These are phyloP conservation scores for Cynopterus brachyotis DNA, from an alignment of 2,113 vertebrate species.

Conservation along the genomic window DNA sequence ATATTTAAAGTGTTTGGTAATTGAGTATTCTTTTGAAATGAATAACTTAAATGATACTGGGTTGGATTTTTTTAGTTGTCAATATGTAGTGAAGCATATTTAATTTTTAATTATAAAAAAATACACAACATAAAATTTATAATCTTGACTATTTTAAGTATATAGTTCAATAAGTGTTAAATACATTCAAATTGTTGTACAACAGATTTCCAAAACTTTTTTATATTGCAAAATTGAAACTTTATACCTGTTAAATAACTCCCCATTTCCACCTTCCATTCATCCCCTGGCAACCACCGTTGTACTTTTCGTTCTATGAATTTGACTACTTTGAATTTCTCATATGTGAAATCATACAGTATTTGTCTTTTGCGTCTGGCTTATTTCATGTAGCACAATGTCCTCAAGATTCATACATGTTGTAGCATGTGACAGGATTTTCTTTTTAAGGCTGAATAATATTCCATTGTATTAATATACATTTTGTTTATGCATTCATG, in stretches of 20 bases:
- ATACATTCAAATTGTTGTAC: background rate
- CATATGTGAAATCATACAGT: background rate
- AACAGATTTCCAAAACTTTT: background rate
- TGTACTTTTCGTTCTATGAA: background rate
- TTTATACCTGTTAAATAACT: background rate
- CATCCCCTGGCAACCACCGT: background rate
- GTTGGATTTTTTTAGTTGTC: background rate
- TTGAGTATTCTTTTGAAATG: conserved; percentile 6
- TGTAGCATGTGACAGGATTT: background rate
- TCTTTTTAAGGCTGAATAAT: background rate
- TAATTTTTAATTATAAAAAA: background rate
- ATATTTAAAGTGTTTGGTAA: background rate
- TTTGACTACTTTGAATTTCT: background rate
- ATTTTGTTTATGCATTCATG: background rate
- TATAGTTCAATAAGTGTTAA: background rate
- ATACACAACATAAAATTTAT: background rate
- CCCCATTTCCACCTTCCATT: background rate
- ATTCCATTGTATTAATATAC: background rate
- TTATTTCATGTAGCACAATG: conserved; percentile 7
- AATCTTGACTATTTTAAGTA: background rate
- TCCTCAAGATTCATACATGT: background rate
- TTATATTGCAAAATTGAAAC: background rate
- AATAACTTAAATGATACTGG: background rate
- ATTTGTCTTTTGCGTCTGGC: background rate
- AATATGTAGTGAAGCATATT: background rate